These are phyloP conservation scores for Clanis bilineata DNA, from an alignment of 2,888 invertebrate species.

Conservation along the genomic window DNA sequence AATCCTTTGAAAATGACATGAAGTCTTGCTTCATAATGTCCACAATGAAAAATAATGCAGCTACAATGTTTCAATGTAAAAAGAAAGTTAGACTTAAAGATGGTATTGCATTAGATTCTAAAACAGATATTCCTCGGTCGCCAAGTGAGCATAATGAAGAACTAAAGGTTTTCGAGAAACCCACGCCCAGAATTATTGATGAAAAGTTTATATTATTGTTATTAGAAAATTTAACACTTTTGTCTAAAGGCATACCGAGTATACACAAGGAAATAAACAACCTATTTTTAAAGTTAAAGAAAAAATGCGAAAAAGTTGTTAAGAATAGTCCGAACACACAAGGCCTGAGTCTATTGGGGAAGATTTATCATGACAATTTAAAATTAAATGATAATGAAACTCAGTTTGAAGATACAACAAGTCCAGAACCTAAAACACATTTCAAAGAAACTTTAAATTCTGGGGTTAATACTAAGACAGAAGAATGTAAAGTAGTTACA, in stretches of 20 bases:
- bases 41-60: constrained; percentile 40
- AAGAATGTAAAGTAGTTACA: not conserved
- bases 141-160: constrained; percentile 30
- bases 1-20: constrained; percentile 34
- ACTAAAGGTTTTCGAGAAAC: constrained; percentile 43
- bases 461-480: not conserved
- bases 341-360: constrained; percentile 57
- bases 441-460: not conserved
- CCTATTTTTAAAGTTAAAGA: constrained; percentile 52
- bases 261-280: constrained; percentile 59
- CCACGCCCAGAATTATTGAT: constrained; percentile 52
- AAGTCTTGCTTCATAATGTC: constrained; percentile 56
- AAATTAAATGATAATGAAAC: constrained; percentile 31
- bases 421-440: not conserved
- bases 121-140: constrained; percentile 21
- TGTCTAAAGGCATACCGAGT: constrained; percentile 54
- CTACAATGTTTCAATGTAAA: constrained; percentile 34
- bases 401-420: not conserved
- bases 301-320: constrained; percentile 50
- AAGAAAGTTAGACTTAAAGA: constrained; percentile 37
- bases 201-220: constrained; percentile 63
- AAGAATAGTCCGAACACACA: constrained; percentile 40
- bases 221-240: constrained; percentile 56
- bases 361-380: constrained; percentile 52
- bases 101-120: constrained; percentile 23